Evolutionary conservation across 1,140 invertebrate species (phyloP), one percentile per base, ranked within the genome.

Genomic region (Diorhabda carinulata): DNA sequence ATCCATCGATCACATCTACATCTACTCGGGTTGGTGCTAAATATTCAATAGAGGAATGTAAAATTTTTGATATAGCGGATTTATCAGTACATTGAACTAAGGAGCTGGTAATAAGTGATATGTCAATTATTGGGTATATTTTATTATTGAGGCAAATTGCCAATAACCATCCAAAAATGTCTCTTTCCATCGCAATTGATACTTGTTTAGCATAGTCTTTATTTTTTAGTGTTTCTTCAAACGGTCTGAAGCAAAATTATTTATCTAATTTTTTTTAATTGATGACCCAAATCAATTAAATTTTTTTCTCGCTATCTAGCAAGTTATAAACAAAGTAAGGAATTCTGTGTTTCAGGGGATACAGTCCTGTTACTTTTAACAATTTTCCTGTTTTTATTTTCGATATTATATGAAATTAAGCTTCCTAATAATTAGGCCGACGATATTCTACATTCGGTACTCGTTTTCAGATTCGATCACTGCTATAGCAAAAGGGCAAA

Each of bases 91-190:
- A 73, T 41, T 59, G 64, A 43, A 72, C 74, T 66, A 77, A 70
- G 75, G 77, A 52, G 73, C 42, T 43, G 73, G 76, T 69, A 74
- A 65, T 57, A 78, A 62, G 52, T 73, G 72, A 73, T 70, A 78
- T 52, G 71, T 61, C 45, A 75, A 59, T 42, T 70, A 73, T 57
- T 52, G 60, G 59, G 71, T 76, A 63, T 59, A 75, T 73, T 74
- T 77, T 72, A 68, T 76, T 66, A 43, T 76, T 69, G 4, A 77
- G 10, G 69, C 45, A 57, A 67, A 78, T 69, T 68, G 71, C 73
- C 42, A 78, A 66, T 41, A 76, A 60, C 47, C 74, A 66, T 4
- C 74, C 74, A 69, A 78, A 78, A 60, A 77, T 56, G 44, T 78
- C 70, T 69, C 74, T 71, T 69, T 78, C 72, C 72, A 77, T 77